Conservation (phyloP, 2,797 vertebrate genomes). For the Urosaurus nigricauda region DNA sequence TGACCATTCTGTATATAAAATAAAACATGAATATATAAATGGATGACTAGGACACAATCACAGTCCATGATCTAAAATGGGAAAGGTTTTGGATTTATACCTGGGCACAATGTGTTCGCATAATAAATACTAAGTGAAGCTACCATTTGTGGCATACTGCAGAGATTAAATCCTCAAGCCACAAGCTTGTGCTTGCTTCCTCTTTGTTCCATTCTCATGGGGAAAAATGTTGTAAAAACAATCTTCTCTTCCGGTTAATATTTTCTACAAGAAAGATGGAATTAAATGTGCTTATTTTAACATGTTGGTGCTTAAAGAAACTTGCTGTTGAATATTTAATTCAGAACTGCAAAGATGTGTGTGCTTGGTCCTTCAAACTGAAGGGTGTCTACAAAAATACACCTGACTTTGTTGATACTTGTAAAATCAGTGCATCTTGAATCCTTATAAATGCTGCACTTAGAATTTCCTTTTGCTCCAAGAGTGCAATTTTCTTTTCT, state of each 20-base stretch:
- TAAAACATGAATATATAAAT: conserved; percentile 3
- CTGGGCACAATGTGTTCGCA: neutral
- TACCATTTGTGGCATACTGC: neutral
- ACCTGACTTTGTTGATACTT: conserved; percentile 16
- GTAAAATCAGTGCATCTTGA: neutral
- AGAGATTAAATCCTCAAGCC: neutral
- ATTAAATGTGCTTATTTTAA: neutral
- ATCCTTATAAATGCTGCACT: neutral
- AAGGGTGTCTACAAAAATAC: neutral
- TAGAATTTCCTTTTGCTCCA: conserved; percentile 16
- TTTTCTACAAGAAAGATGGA: neutral
- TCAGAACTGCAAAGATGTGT: neutral
- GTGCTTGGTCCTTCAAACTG: neutral
- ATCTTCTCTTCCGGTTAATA: conserved; percentile 1
- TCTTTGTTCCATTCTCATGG: neutral
- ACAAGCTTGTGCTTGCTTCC: conserved; percentile 15
- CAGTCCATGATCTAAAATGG: neutral
- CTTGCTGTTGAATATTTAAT: neutral
- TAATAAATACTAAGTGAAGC: neutral
- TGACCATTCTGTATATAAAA: neutral
- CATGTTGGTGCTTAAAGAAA: neutral
- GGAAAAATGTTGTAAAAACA: neutral
- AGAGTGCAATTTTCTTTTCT: neutral
- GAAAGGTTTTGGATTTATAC: neutral
- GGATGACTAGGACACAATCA: neutral